A percentile compares a stretch with the other conserved stretches of the same genome.
These are phyloP conservation scores for Nineta flava DNA, from an alignment of 2,888 invertebrate species.

Conservation along the genomic window DNA sequence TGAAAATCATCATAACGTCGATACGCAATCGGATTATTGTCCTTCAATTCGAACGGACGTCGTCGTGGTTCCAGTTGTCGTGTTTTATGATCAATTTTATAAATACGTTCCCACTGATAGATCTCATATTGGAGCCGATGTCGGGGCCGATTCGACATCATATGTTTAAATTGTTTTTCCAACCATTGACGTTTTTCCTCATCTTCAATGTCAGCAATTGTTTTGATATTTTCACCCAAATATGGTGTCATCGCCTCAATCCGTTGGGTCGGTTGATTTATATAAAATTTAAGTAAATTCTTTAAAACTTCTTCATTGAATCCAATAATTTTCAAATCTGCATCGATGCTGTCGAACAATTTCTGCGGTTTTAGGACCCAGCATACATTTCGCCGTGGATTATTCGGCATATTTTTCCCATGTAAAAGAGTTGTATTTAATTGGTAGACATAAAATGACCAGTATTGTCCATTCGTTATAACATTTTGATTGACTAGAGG, in stretches of 20 bases:
- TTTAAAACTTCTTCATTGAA: constrained; percentile 67
- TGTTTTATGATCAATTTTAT: constrained; percentile 54
- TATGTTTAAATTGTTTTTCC: constrained; percentile 48
- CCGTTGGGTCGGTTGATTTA: constrained; percentile 47
- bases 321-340: constrained; percentile 49
- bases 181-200: constrained; percentile 52
- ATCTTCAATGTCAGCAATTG: constrained; percentile 51
- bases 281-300: constrained; percentile 55
- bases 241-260: constrained; percentile 56
- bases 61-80: constrained; percentile 49
- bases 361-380: constrained; percentile 57
- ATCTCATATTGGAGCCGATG: constrained; percentile 50
- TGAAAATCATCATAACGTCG: constrained; percentile 50
- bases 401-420: constrained; percentile 41
- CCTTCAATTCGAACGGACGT: constrained; percentile 52
- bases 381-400: constrained; percentile 61
- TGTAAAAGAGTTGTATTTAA: constrained; percentile 69
- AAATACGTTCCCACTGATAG: constrained; percentile 70
- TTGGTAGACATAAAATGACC: constrained; percentile 83
- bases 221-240: constrained; percentile 39
- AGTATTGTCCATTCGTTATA: constrained; percentile 73
- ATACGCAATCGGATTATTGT: constrained; percentile 32
- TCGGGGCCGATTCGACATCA: constrained; percentile 42
- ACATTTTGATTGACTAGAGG: constrained; percentile 80
- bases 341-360: constrained; percentile 58